phyloP scores from a whole-genome alignment of 2,113 vertebrate genomes.

The Silurus asotus region DNA sequence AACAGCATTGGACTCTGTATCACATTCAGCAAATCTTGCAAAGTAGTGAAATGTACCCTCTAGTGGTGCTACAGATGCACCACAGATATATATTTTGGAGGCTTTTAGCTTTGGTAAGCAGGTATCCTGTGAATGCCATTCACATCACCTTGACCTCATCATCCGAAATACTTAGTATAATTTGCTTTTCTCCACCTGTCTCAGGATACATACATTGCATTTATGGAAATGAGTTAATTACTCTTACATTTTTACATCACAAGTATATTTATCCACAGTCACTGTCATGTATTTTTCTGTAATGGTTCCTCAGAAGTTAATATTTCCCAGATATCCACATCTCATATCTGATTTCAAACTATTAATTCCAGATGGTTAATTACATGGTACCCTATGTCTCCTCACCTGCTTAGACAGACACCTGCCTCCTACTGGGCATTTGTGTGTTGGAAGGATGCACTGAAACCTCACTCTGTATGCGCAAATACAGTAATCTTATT shows the following conservation, averaged over 20 bases:
- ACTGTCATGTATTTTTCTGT: neutral
- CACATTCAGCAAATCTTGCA: conserved; percentile 11
- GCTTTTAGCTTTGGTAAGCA: conserved; percentile 8
- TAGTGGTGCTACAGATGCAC: conserved; percentile 45
- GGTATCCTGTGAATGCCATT: conserved; percentile 23
- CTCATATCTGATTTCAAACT: conserved; percentile 36
- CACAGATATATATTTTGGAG: conserved; percentile 24
- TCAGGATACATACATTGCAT: neutral
- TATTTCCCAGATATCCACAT: neutral
- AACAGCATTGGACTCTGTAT: neutral
- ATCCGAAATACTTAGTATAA: neutral
- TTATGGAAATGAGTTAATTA: neutral
- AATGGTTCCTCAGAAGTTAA: conserved; percentile 15
- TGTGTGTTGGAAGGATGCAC: neutral
- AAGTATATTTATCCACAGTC: neutral
- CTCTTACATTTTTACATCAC: neutral
- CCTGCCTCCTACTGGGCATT: conserved; percentile 26
- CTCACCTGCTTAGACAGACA: conserved; percentile 26
- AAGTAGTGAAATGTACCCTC: conserved; percentile 40
- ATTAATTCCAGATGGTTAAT: conserved; percentile 31
- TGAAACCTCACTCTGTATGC: neutral
- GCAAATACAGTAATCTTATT: neutral
- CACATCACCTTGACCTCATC: conserved; percentile 29
- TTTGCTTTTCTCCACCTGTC: neutral
- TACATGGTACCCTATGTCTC: conserved; percentile 38